Conservation (phyloP, 2,888 invertebrate genomes). For the Clistopyga incitator region DNA sequence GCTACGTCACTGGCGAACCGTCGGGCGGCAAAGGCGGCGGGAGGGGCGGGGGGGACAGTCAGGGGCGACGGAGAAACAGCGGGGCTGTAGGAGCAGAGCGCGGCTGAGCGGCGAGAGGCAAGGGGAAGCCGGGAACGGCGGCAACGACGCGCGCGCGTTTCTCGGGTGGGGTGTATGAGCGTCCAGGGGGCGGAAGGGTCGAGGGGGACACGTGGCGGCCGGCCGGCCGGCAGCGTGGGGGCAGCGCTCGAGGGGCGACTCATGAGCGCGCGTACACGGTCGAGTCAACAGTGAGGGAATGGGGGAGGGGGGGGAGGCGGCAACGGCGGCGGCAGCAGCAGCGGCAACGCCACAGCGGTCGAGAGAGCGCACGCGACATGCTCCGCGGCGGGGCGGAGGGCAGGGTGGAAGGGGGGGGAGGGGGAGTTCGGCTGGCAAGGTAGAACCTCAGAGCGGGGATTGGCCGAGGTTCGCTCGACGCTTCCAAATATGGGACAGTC, state of each 20-base stretch:
- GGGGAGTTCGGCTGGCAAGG: constrained; percentile 66
- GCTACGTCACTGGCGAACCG: constrained; percentile 79
- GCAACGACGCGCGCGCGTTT: constrained; percentile 82
- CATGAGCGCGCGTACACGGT: constrained; percentile 60
- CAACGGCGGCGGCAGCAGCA: neutral
- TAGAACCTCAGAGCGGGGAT: constrained; percentile 83
- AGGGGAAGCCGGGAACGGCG: constrained; percentile 74
- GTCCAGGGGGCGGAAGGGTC: constrained; percentile 80
- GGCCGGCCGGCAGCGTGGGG: constrained; percentile 63
- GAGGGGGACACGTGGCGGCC: constrained; percentile 64
- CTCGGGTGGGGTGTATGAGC: constrained; percentile 85
- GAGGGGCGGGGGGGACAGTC: constrained; percentile 80
- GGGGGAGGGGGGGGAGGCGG: neutral
- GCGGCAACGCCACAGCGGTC: constrained; percentile 24
- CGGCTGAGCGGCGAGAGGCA: constrained; percentile 70
- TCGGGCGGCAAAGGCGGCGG: constrained; percentile 69
- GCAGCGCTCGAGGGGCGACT: constrained; percentile 64
- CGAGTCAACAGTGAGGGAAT: constrained; percentile 36
- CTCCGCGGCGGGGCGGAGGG: constrained; percentile 71
- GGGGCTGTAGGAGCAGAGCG: constrained; percentile 35
- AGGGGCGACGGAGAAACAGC: constrained; percentile 56
- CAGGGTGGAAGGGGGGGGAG: constrained; percentile 57
- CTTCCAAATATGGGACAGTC: constrained; percentile 94
- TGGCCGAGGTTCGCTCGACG: constrained; percentile 86
- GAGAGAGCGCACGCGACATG: constrained; percentile 60